These are phyloP conservation scores for Drosophila paramelanica DNA, from an alignment of 2,888 invertebrate genomes.

Conservation along the genomic window DNA sequence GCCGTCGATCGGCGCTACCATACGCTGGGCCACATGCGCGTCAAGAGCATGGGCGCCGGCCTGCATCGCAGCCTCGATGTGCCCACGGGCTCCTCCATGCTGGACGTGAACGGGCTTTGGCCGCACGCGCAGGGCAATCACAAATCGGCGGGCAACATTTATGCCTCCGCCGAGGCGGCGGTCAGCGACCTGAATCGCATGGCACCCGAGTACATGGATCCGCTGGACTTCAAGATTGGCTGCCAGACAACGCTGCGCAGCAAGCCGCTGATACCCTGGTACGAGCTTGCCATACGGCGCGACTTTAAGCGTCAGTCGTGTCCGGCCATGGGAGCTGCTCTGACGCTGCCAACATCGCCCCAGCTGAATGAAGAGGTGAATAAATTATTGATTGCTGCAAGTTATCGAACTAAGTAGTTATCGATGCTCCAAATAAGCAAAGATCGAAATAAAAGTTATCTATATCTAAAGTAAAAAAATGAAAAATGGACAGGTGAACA, in stretches of 20 bases:
- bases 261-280: conserved; percentile 93
- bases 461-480: too few relatives aligned
- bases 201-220: conserved; percentile 84
- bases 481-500: too few relatives aligned
- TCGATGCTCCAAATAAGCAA: neutral
- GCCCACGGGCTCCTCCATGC: conserved; percentile 78
- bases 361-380: conserved; percentile 79
- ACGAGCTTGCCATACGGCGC: conserved; percentile 93
- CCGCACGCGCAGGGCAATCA: conserved; percentile 64
- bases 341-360: conserved; percentile 63
- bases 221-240: conserved; percentile 89
- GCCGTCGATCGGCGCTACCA: conserved; percentile 83
- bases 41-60: conserved; percentile 82
- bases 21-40: conserved; percentile 84
- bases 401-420: neutral
- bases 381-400: conserved; percentile 6
- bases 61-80: conserved; percentile 79
- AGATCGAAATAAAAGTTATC: too few relatives aligned
- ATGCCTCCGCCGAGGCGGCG: conserved; percentile 80
- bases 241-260: conserved; percentile 88
- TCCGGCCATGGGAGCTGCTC: conserved; percentile 87
- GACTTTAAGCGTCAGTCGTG: conserved; percentile 91
- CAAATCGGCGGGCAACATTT: conserved; percentile 83
- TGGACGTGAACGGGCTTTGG: conserved; percentile 71
- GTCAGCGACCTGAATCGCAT: conserved; percentile 78